A percentile compares a stretch with the other conserved stretches of the same genome.
phyloP scores from a whole-genome alignment of 1,140 invertebrate genomes.

The Mesaphorura yosii region DNA sequence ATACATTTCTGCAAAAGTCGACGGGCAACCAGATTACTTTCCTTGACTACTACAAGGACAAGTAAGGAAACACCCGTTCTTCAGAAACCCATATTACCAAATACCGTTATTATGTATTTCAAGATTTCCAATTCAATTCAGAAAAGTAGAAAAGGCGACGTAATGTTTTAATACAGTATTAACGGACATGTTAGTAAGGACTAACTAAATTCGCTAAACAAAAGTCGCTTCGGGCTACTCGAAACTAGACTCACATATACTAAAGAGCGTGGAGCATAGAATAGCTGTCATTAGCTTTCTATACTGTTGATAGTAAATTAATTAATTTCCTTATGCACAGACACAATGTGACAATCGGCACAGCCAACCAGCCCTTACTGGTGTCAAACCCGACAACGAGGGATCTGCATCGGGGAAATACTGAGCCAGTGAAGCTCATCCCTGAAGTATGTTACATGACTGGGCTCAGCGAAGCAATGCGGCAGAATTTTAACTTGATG shows the following conservation, averaged over 20 bases:
- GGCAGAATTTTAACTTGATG: slow-evolving; percentile 53
- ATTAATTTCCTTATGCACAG: background rate
- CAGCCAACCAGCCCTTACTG: slow-evolving; percentile 12
- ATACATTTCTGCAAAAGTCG: background rate
- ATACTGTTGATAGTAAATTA: too few relatives aligned
- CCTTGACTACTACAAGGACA: slow-evolving; percentile 7
- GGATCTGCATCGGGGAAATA: slow-evolving; percentile 6
- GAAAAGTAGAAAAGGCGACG: too few relatives aligned
- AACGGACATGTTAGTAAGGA: too few relatives aligned
- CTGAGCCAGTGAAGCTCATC: slow-evolving; percentile 40
- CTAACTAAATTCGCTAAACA: too few relatives aligned
- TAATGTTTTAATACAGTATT: too few relatives aligned
- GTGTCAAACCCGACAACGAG: slow-evolving; percentile 7
- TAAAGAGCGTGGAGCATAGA: too few relatives aligned
- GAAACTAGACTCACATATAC: too few relatives aligned
- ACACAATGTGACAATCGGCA: background rate
- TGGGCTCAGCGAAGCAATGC: slow-evolving; percentile 50
- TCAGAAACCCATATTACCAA: background rate
- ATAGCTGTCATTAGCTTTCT: too few relatives aligned
- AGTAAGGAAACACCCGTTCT: too few relatives aligned
- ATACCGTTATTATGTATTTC: background rate
- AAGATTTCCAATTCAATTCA: too few relatives aligned
- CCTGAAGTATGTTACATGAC: slow-evolving; percentile 72
- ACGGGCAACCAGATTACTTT: background rate
- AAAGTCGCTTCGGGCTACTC: too few relatives aligned